Conservation (phyloP, 1,140 invertebrate species). For the Ostrea denselamellosa region DNA sequence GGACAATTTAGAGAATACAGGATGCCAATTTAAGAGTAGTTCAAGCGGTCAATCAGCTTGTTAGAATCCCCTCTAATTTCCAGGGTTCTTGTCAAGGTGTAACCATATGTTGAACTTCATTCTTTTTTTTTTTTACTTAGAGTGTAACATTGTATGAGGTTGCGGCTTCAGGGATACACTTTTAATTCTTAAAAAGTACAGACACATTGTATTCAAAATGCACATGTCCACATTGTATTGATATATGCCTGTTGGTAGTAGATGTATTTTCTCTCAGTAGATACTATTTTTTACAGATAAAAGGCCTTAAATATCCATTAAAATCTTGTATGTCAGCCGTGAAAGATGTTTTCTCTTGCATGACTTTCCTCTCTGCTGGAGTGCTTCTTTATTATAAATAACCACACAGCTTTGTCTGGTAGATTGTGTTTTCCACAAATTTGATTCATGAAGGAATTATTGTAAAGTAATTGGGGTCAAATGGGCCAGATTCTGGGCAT, state of each 20-base stretch:
- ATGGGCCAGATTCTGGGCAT: slow-evolving; percentile 36
- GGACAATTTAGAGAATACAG: slow-evolving; percentile 3
- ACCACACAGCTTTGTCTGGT: slow-evolving; percentile 16
- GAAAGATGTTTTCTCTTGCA: slow-evolving; percentile 35
- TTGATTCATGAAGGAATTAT: slow-evolving; percentile 38
- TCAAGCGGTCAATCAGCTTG: slow-evolving; percentile 36
- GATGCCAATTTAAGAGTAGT: slow-evolving; percentile 28
- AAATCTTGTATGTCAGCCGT: slow-evolving; percentile 29
- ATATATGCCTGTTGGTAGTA: background rate
- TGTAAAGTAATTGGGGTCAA: slow-evolving; percentile 37
- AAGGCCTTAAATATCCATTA: slow-evolving; percentile 32
- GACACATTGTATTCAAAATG: background rate
- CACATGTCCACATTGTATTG: background rate
- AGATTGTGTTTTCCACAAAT: slow-evolving; percentile 38
- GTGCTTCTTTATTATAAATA: slow-evolving; percentile 21
- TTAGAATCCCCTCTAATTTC: background rate
- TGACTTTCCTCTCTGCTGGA: slow-evolving; percentile 31
- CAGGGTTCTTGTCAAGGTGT: background rate
- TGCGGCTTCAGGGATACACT: too few species aligned
- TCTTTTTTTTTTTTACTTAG: too few species aligned
- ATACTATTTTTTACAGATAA: background rate
- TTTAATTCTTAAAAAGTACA: too few species aligned
- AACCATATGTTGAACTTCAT: background rate
- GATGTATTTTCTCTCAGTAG: background rate
- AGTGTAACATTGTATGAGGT: too few species aligned